Conservation (phyloP, 2,888 invertebrate genomes). For the Abrostola tripartita region DNA sequence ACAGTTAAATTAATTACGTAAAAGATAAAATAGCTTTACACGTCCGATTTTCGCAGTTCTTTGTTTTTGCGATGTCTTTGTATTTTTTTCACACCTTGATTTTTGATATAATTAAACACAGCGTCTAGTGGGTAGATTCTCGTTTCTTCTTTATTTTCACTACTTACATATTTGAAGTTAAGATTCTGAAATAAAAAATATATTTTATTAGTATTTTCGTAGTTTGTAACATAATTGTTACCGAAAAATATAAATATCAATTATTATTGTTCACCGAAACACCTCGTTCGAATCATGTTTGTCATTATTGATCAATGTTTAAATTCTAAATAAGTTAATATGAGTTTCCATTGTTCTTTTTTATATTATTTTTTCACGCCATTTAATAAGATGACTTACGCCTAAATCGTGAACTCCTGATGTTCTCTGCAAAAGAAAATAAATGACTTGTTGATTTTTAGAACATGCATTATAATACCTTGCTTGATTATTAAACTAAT, state of each 20-base stretch:
- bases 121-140: background rate
- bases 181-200: conserved; percentile 59
- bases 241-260: too few relatives aligned
- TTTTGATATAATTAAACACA: background rate
- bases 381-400: conserved; percentile 22
- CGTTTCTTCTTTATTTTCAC: background rate
- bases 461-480: too few relatives aligned
- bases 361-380: background rate
- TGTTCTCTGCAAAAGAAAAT: conserved; percentile 14
- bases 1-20: background rate
- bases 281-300: too few relatives aligned
- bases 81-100: background rate
- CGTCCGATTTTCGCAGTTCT: background rate
- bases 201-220: background rate
- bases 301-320: too few relatives aligned
- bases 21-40: background rate
- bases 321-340: background rate
- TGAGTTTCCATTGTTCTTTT: background rate
- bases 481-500: background rate
- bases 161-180: conserved; percentile 69
- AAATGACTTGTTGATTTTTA: background rate
- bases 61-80: background rate
- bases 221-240: background rate
- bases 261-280: too few relatives aligned
- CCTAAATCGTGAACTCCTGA: conserved; percentile 36